Base-by-base conservation (phyloP, 2,888 invertebrate genomes). In the Agriopis aurantiaria region DNA sequence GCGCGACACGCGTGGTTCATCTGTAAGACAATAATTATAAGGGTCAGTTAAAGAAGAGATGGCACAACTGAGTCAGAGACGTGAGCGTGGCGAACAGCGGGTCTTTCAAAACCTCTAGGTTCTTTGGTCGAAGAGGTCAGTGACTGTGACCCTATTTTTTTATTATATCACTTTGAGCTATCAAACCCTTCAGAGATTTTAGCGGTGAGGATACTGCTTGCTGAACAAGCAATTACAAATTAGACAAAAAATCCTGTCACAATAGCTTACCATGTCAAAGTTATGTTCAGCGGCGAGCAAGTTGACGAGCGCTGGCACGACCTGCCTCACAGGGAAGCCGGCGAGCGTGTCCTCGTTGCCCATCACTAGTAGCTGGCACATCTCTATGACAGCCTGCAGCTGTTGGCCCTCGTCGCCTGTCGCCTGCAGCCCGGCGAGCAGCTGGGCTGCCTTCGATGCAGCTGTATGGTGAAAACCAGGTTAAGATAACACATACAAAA, bases 1-100 rank as follows among this genome's bases (percentile, higher is more conserved):
- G 99, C 99, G 53, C 99, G 97, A 86, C 99, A 99, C 0, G 99
- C 99, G 90, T 99, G 99, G 88, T 99, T 99, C 99, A 99, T 99
- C 97, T 97, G 78, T 0, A 63, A 55, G 33, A n/a, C n/a, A 45
- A 59, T 43, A 33, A 23, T 33, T 33, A 33, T 33, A 12, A 46
- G 46, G n/a, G 14, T 11, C 3, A 9, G 11, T n/a, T 55, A n/a
- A 10, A 10, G 51, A 8, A 48, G n/a, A 48, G n/a, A 48, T 0
- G 6, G 3, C 48, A 48, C 12, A 11, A 8, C 33, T 33, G 33
- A 33, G 33, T 33, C 33, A 33, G 33, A 33, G 3, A 33, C 5
- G 4, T 33, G 5, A 33, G 33, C 33, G 1, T 33, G 4, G 5
- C 4, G 33, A 33, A 33, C 33, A 33, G 33, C 5, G 33, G 33